Percentiles rank a stretch among this genome's conserved stretches.
These are phyloP conservation scores for Polydrusus pterygomalis DNA, from an alignment of 2,888 invertebrate genomes.

Conservation along the genomic window DNA sequence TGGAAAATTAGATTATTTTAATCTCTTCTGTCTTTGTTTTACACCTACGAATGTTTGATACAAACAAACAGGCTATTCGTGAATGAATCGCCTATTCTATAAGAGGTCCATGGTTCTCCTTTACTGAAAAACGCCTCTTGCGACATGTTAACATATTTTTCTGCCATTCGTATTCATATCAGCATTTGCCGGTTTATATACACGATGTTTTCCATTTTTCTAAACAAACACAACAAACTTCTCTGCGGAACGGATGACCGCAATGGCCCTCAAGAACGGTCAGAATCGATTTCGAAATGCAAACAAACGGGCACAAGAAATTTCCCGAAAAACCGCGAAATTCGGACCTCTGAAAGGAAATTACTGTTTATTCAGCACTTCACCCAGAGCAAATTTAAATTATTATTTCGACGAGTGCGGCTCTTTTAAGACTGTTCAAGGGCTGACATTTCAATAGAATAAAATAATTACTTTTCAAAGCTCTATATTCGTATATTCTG, in stretches of 20 bases:
- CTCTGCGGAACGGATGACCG: constrained; percentile 21
- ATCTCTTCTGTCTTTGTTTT: too few species aligned
- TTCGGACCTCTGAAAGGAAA: constrained; percentile 43
- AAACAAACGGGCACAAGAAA: constrained; percentile 33
- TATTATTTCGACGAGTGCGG: constrained; percentile 8
- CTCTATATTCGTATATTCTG: not conserved
- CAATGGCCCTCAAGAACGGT: constrained; percentile 27
- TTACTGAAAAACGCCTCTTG: too few species aligned
- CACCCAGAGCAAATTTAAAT: constrained; percentile 29
- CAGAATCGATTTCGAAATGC: constrained; percentile 32
- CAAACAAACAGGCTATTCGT: too few species aligned
- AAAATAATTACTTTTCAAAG: constrained; percentile 9
- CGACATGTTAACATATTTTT: too few species aligned
- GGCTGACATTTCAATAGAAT: constrained; percentile 13
- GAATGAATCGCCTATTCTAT: too few species aligned
- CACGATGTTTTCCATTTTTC: not conserved
- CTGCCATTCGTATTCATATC: too few species aligned
- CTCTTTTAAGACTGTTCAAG: constrained; percentile 4
- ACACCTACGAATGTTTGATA: too few species aligned
- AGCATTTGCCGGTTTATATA: too few species aligned
- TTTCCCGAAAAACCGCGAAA: constrained; percentile 42
- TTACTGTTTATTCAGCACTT: constrained; percentile 50
- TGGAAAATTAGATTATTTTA: too few species aligned
- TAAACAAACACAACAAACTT: constrained; percentile 28
- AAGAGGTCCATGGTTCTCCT: too few species aligned